Evolutionary conservation across 1,140 invertebrate genomes (phyloP).

Genomic region (Bombus cullumanus): DNA sequence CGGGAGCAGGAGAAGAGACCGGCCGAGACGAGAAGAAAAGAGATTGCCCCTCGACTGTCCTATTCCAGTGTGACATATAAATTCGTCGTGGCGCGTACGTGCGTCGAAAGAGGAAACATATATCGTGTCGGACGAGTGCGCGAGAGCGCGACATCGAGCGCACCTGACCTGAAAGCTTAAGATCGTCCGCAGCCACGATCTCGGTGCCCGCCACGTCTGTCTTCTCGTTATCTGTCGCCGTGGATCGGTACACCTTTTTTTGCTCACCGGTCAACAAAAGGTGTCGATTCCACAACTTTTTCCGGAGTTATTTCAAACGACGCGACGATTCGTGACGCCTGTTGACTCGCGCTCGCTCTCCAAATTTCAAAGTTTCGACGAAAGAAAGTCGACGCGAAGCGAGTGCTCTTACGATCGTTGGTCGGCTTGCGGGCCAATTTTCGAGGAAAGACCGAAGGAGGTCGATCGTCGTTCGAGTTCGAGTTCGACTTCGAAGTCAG

Average conservation of each 20-base stretch:
- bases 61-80: constrained; percentile 73
- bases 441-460: constrained; percentile 1
- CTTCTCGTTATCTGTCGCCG: constrained; percentile 62
- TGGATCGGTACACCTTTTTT: constrained; percentile 68
- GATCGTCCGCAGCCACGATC: constrained; percentile 40
- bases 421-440: background rate
- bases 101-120: constrained; percentile 73
- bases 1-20: constrained; percentile 44
- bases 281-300: constrained; percentile 64
- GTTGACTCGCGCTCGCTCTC: background rate
- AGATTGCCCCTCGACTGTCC: constrained; percentile 60
- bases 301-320: background rate
- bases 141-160: constrained; percentile 67
- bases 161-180: constrained; percentile 77
- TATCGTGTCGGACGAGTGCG: constrained; percentile 66
- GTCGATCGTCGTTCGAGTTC: background rate
- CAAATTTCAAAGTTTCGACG: background rate
- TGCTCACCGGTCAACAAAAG: constrained; percentile 49
- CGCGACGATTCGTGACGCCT: background rate
- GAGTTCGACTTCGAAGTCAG: constrained; percentile 39
- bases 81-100: constrained; percentile 73
- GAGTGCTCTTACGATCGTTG: background rate
- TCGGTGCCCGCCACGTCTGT: constrained; percentile 51
- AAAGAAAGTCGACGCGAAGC: background rate
- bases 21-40: constrained; percentile 49